phyloP scores from a whole-genome alignment of 2,113 vertebrate genomes.

The Erinaceus europaeus region DNA sequence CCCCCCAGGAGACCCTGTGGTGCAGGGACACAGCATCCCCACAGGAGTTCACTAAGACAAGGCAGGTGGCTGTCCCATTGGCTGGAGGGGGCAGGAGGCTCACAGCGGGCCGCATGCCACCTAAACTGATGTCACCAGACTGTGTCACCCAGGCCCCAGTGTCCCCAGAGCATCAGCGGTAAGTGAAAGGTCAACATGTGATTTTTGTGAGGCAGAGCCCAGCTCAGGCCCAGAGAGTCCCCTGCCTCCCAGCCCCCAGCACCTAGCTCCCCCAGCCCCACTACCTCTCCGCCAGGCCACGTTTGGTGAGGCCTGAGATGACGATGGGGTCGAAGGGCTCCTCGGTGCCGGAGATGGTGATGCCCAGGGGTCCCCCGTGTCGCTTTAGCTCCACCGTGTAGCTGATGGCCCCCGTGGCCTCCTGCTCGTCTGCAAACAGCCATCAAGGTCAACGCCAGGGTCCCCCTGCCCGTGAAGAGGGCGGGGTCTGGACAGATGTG shows the following conservation, averaged over 20 bases:
- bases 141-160: neutral
- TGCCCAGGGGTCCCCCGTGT: conserved; percentile 94
- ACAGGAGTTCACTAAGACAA: too few relatives aligned
- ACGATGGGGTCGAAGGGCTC: conserved; percentile 98
- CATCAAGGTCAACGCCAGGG: too few relatives aligned
- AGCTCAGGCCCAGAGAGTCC: neutral
- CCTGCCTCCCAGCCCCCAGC: neutral
- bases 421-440: conserved; percentile 97
- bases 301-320: conserved; percentile 95
- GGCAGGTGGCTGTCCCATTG: too few relatives aligned
- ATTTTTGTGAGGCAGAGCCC: neutral
- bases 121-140: too few relatives aligned
- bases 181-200: neutral
- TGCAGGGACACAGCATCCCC: neutral
- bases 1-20: too few relatives aligned
- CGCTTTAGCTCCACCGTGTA: conserved; percentile 97
- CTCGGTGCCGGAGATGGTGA: conserved; percentile 98
- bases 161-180: neutral
- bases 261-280: neutral
- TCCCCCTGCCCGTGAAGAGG: too few relatives aligned
- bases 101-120: too few relatives aligned
- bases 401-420: conserved; percentile 94
- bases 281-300: conserved; percentile 97
- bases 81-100: too few relatives aligned
- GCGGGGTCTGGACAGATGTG: too few relatives aligned